A percentile compares a stretch with the other conserved stretches of the same genome.
phyloP scores from a whole-genome alignment of 2,888 invertebrate genomes.

The Andrena fulva region DNA sequence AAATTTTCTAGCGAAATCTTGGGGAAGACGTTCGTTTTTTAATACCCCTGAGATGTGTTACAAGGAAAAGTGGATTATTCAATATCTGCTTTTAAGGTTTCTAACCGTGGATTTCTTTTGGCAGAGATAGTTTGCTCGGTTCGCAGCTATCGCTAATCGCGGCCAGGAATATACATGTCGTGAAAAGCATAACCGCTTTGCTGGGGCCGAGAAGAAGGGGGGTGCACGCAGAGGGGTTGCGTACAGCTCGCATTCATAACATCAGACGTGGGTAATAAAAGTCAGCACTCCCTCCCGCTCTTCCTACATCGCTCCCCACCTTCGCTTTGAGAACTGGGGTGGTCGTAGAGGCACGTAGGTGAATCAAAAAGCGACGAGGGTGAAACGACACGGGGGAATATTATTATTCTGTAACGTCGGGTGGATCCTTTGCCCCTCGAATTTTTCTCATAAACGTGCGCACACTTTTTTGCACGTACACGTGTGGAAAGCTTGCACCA shows the following conservation, averaged over 20 bases:
- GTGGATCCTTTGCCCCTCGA: slow-evolving; percentile 3
- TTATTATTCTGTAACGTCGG: slow-evolving; percentile 45
- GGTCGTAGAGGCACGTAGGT: slow-evolving; percentile 67
- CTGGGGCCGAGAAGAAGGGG: slow-evolving; percentile 45
- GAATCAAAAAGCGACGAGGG: slow-evolving; percentile 74
- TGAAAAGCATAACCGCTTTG: slow-evolving; percentile 77
- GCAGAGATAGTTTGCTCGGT: slow-evolving; percentile 16
- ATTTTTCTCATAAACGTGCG: slow-evolving; percentile 27
- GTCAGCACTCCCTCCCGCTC: slow-evolving; percentile 75
- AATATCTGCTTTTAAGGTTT: no score
- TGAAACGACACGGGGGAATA: slow-evolving; percentile 45
- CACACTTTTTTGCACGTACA: neutral
- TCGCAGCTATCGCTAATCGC: slow-evolving; percentile 72
- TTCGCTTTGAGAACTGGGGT: slow-evolving; percentile 57
- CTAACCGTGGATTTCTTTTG: neutral
- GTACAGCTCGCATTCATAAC: slow-evolving; percentile 80
- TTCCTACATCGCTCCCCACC: slow-evolving; percentile 47
- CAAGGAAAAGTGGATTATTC: no score
- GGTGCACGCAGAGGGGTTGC: slow-evolving; percentile 66
- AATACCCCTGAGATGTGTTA: no score
- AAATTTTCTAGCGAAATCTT: no score
- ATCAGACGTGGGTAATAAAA: slow-evolving; percentile 82
- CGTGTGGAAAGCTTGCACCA: neutral
- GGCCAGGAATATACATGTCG: slow-evolving; percentile 68
- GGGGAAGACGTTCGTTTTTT: no score